A percentile compares a stretch with the other conserved stretches of the same genome.
These are phyloP conservation scores for Anorthoa munda DNA, from an alignment of 2,888 invertebrate species.

Conservation along the genomic window DNA sequence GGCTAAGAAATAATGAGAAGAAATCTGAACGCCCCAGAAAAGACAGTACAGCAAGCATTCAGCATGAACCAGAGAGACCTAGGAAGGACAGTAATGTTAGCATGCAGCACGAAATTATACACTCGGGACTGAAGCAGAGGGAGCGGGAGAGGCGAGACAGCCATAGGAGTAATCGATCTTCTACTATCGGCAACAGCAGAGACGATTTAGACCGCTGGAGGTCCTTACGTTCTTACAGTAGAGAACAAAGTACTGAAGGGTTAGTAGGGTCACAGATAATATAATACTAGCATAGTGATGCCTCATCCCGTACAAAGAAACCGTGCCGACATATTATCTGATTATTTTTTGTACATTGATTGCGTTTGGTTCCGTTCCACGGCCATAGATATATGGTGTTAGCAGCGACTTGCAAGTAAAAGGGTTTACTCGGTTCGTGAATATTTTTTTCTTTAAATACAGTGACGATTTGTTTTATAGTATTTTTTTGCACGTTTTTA, in stretches of 20 bases:
- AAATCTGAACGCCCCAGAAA: constrained; percentile 82
- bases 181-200: constrained; percentile 87
- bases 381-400: too few relatives aligned
- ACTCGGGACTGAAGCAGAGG: constrained; percentile 78
- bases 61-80: constrained; percentile 79
- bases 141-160: constrained; percentile 85
- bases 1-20: constrained; percentile 83
- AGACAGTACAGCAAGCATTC: constrained; percentile 84
- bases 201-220: constrained; percentile 89
- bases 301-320: too few relatives aligned
- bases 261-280: too few relatives aligned
- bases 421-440: too few relatives aligned
- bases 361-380: too few relatives aligned
- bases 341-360: too few relatives aligned
- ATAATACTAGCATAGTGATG: too few relatives aligned
- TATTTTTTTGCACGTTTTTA: too few relatives aligned
- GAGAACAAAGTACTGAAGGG: constrained; percentile 90
- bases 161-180: constrained; percentile 86
- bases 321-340: too few relatives aligned
- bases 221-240: constrained; percentile 86
- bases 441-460: too few relatives aligned
- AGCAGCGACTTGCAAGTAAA: too few relatives aligned
- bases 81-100: constrained; percentile 85
- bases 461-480: too few relatives aligned
- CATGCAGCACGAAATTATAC: constrained; percentile 81